A percentile compares a stretch with the other conserved stretches of the same genome.
Conservation (phyloP, 2,113 vertebrate genomes). For the Cairina moschata region DNA sequence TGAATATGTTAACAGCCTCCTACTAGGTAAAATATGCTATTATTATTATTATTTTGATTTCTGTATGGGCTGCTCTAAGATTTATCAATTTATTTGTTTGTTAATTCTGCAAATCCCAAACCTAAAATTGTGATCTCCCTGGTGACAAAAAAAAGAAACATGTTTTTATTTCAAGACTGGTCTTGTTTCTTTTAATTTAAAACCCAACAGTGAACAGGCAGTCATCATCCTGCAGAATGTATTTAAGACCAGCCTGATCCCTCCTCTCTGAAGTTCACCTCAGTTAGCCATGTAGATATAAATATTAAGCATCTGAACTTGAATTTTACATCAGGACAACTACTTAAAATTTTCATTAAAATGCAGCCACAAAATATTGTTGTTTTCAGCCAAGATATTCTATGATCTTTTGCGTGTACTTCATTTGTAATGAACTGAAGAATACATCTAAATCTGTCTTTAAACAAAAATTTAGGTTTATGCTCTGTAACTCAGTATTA, state of each 20-base stretch:
- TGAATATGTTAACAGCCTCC: background rate
- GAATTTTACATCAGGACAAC: background rate
- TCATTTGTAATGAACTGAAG: background rate
- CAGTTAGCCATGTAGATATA: background rate
- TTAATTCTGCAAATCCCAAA: background rate
- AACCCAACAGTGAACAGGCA: background rate
- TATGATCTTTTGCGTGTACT: background rate
- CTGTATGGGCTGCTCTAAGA: background rate
- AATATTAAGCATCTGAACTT: background rate
- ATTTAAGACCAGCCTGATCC: background rate
- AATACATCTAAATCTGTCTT: background rate
- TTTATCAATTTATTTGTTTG: background rate
- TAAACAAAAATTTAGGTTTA: background rate
- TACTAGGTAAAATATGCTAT: fast-evolving
- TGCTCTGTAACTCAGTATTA: background rate
- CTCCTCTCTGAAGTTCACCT: background rate
- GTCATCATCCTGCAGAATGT: background rate
- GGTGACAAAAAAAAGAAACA: background rate
- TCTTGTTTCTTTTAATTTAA: background rate
- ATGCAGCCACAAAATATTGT: background rate
- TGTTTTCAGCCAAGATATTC: background rate
- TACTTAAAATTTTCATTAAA: background rate
- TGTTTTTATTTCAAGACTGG: background rate
- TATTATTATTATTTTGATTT: background rate
- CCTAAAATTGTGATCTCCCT: background rate